Evolutionary conservation across 2,888 invertebrate species (phyloP), one percentile per base, ranked within the genome.

Genomic region (Eupithecia insigniata): DNA sequence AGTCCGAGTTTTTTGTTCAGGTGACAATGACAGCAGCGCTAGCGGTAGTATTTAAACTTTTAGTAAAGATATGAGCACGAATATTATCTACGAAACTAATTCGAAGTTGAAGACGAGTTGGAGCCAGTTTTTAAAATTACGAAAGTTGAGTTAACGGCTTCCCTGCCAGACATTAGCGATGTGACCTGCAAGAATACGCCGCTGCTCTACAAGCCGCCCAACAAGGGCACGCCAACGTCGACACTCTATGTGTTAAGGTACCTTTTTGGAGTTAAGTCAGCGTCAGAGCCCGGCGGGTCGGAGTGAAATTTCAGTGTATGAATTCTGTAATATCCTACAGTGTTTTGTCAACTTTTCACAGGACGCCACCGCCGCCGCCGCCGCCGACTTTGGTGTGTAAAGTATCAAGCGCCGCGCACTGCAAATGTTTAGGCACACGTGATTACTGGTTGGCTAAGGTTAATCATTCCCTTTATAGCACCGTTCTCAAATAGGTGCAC

Each of bases 391-490:
- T 26, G 51, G 22, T 10, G 26, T 26, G 14, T 51, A 22, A 14
- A 55, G 22, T 58, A 26, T 18, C 39, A 64, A 58, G 43, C 26
- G 22, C 36, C 70, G 69, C 67, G 46, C 28, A 77, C 75, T 72
- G 84, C 82, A 84, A 83, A 85, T 89, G 87, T 88, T 88, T 83
- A 86, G 82, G 78, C 84, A 82, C 76, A 72, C 86, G 85, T 90
- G 88, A 92, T 92, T 89, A 91, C 89, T 81, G 81, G 83, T 84
- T 86, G 83, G 84, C 88, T 86, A 84, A 84, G 84, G 85, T 92
- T 90, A 90, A 88, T 87, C 88, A 93, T 92, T 92, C 92, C 83
- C 91, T 92, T 91, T 92, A 89, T 86, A 83, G 76, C 73, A 74
- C 77, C 75, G 70, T 72, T 67, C 75, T 72, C 74, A 78, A 78